These are phyloP conservation scores for Coilia nasus DNA, from an alignment of 2,797 vertebrate species.

Conservation along the genomic window DNA sequence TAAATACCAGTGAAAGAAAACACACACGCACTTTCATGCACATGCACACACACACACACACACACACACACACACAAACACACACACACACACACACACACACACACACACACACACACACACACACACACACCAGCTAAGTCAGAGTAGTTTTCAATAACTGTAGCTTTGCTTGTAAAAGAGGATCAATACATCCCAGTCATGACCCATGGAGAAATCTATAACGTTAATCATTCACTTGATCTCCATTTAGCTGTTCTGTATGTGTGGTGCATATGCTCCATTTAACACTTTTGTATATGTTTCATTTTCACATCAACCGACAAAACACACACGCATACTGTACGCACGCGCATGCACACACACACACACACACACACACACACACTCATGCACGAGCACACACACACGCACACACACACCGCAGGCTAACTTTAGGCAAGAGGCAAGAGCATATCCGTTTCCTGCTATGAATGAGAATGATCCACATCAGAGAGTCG, in stretches of 20 bases:
- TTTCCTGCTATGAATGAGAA: constrained; percentile 17
- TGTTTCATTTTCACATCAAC: not conserved
- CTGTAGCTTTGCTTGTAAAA: constrained; percentile 54
- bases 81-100: too few relatives aligned
- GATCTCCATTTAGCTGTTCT: constrained; percentile 16
- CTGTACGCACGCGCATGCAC: not conserved
- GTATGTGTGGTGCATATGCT: not conserved
- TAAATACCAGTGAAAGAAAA: not conserved
- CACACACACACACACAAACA: too few relatives aligned
- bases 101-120: too few relatives aligned
- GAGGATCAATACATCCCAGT: not conserved
- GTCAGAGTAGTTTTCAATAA: constrained; percentile 44
- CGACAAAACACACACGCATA: not conserved
- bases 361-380: not conserved
- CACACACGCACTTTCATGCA: not conserved
- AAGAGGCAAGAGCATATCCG: not conserved
- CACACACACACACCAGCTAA: not conserved
- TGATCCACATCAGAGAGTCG: not conserved
- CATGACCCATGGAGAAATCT: constrained; percentile 21
- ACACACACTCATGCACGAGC: not conserved
- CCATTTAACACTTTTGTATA: not conserved
- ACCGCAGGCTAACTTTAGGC: not conserved
- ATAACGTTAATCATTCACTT: constrained; percentile 22
- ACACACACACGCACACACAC: not conserved
- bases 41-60: too few relatives aligned